Conservation (phyloP, 2,888 invertebrate species). For the Agrypnus murinus region DNA sequence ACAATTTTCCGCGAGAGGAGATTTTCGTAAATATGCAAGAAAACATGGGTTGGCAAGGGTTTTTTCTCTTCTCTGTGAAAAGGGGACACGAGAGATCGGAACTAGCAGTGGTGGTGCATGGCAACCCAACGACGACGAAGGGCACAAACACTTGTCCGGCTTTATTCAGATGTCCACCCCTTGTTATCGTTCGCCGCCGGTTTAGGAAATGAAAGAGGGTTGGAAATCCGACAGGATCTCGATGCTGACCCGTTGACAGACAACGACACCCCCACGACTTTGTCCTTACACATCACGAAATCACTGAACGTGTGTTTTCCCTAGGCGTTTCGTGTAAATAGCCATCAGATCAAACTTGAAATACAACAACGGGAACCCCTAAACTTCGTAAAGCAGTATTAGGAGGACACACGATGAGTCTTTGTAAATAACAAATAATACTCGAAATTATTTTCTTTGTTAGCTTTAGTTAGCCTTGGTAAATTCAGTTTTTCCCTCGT, state of each 20-base stretch:
- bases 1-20: background rate
- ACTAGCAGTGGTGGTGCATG: conserved; percentile 40
- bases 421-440: conserved; percentile 37
- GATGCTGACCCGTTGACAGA: conserved; percentile 62
- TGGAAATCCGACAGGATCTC: conserved; percentile 67
- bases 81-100: conserved; percentile 21
- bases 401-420: too few relatives aligned
- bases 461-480: conserved; percentile 4
- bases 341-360: conserved; percentile 51
- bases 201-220: conserved; percentile 65
- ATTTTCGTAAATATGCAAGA: conserved; percentile 29
- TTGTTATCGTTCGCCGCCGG: conserved; percentile 60
- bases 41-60: conserved; percentile 32
- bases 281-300: conserved; percentile 55
- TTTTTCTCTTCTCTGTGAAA: conserved; percentile 27
- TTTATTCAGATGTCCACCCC: conserved; percentile 63
- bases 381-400: conserved; percentile 24
- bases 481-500: background rate
- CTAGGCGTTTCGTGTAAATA: conserved; percentile 52
- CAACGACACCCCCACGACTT: conserved; percentile 60
- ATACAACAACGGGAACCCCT: conserved; percentile 35
- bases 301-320: conserved; percentile 53
- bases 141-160: conserved; percentile 64
- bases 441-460: conserved; percentile 29
- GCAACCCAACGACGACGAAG: conserved; percentile 58